These are phyloP conservation scores for Macroramphosus scolopax DNA, from an alignment of 2,797 vertebrate genomes.

Conservation along the genomic window DNA sequence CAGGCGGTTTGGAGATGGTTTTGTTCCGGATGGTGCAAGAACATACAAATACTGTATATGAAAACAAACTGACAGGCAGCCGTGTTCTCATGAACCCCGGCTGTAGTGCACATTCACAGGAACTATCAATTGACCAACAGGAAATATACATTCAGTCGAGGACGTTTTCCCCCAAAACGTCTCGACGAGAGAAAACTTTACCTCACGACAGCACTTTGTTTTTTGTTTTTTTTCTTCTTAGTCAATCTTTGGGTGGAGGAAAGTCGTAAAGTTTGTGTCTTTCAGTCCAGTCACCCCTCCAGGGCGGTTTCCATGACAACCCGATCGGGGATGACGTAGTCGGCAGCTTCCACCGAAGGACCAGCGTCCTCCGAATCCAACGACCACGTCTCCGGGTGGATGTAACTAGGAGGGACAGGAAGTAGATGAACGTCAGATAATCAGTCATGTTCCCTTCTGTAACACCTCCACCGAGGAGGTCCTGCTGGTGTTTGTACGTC, in stretches of 20 bases:
- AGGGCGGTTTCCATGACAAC: constrained; percentile 23
- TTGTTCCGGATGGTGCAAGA: constrained; percentile 47
- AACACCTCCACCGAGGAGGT: no score
- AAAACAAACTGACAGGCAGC: constrained; percentile 36
- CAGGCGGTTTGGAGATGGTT: constrained; percentile 5
- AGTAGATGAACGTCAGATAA: not conserved
- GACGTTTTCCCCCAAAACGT: constrained; percentile 18
- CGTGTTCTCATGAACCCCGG: constrained; percentile 23
- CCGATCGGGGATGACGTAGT: constrained; percentile 20
- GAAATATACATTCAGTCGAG: constrained; percentile 54
- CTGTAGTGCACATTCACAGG: constrained; percentile 52
- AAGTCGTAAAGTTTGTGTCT: constrained; percentile 4
- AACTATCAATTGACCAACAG: constrained; percentile 45
- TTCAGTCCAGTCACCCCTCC: constrained; percentile 27
- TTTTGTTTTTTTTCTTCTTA: not conserved
- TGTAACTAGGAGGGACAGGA: constrained; percentile 35
- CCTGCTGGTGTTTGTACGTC: no score
- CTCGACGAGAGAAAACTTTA: constrained; percentile 23
- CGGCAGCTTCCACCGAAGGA: not conserved
- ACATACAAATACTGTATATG: constrained; percentile 55
- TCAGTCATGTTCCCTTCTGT: no score
- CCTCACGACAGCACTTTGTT: constrained; percentile 31
- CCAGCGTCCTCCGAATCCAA: constrained; percentile 4
- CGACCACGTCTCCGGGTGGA: constrained; percentile 32
- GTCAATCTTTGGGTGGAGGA: constrained; percentile 9